Conservation (phyloP, 2,888 invertebrate species). For the Sericinus montela region DNA sequence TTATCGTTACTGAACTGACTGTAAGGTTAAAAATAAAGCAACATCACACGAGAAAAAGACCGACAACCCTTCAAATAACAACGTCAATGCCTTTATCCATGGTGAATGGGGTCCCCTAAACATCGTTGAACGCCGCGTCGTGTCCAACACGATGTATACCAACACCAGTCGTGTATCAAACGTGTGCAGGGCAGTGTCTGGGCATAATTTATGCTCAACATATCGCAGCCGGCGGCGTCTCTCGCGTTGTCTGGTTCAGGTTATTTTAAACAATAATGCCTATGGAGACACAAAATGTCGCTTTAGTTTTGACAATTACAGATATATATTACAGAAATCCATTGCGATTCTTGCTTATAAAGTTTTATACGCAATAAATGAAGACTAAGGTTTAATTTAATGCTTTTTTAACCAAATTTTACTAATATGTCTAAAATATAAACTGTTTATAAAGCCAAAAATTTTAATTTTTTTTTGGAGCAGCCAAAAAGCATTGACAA, state of each 20-base stretch:
- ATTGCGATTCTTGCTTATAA: no score
- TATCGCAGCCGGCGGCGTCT: constrained; percentile 19
- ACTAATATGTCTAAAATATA: no score
- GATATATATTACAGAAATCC: background rate
- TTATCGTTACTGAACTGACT: no score
- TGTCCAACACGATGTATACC: constrained; percentile 56
- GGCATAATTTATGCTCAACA: constrained; percentile 48
- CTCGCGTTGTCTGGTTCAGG: constrained; percentile 10
- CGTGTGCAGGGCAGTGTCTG: constrained; percentile 32
- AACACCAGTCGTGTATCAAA: constrained; percentile 35
- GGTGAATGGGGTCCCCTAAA: constrained; percentile 56
- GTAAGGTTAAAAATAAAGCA: no score
- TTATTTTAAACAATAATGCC: constrained; percentile 5
- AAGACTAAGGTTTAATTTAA: no score
- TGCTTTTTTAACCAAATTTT: no score
- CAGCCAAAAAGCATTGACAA: no score
- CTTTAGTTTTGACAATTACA: constrained; percentile 1
- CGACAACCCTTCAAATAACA: constrained; percentile 27
- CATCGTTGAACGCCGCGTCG: constrained; percentile 44
- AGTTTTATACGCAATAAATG: no score
- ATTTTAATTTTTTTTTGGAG: no score
- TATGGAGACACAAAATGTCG: background rate
- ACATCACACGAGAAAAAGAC: background rate
- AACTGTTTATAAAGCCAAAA: no score
- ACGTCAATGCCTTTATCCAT: constrained; percentile 26